These are phyloP conservation scores for Lepeophtheirus nordmannii DNA, from an alignment of 2,888 invertebrate species.

Conservation along the genomic window DNA sequence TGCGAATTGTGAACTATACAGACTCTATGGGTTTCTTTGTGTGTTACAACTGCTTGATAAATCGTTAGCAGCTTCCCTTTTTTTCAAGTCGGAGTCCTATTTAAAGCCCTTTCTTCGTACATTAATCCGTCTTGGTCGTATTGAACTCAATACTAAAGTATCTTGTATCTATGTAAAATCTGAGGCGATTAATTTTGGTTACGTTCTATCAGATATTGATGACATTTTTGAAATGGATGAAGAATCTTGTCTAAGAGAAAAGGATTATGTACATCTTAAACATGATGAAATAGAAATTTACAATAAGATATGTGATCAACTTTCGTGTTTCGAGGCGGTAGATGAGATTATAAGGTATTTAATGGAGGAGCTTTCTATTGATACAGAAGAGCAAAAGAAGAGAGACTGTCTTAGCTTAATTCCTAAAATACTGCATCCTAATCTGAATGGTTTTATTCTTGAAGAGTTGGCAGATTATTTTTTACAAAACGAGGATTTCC, in stretches of 20 bases:
- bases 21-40: neutral
- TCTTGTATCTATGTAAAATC: neutral
- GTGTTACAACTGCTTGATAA: neutral
- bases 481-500: neutral
- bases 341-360: neutral
- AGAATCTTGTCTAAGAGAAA: neutral
- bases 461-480: neutral
- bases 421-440: neutral
- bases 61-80: neutral
- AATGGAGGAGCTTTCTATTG: neutral
- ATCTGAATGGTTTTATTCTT: neutral
- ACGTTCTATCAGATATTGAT: neutral
- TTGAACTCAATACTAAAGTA: neutral
- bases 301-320: neutral
- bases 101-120: neutral
- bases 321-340: neutral
- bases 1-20: neutral
- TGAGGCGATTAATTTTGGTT: neutral
- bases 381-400: neutral
- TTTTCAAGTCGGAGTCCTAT: slow-evolving; percentile 4
- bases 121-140: neutral
- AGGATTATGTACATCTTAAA: neutral
- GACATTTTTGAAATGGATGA: neutral
- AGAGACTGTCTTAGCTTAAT: neutral
- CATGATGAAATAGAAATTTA: neutral